Evolutionary conservation across 64 coral and sea anemone genomes (phyloP).

Genomic region (Montipora sp.): DNA sequence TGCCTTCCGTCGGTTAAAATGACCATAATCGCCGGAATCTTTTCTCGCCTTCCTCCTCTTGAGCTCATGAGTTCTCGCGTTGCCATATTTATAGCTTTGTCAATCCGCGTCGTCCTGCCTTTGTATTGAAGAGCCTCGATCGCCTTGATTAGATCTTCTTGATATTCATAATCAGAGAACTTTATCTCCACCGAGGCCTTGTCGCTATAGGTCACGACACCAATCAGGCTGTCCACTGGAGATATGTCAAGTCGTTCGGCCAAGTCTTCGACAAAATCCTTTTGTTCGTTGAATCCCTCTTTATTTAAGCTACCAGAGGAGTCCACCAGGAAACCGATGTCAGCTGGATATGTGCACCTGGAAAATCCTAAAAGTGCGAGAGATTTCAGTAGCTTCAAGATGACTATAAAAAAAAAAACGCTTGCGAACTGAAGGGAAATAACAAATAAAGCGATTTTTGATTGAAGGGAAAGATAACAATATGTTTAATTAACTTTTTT

Average conservation of each 20-base stretch:
- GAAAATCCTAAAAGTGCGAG: conserved; percentile 3
- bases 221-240: conserved; percentile 12
- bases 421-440: no score
- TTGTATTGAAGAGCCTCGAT: conserved; percentile 26
- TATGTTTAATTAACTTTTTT: no score
- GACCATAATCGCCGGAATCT: conserved; percentile 38
- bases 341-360: conserved; percentile 56
- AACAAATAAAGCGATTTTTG: no score
- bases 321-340: conserved; percentile 61
- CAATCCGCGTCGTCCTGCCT: conserved; percentile 67
- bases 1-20: conserved; percentile 86
- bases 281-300: conserved; percentile 20
- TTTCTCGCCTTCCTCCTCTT: not conserved
- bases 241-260: conserved; percentile 16
- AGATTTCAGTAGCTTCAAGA: not conserved
- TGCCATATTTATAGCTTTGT: conserved; percentile 45
- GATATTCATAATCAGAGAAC: conserved; percentile 41
- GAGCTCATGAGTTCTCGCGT: conserved; percentile 25
- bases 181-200: conserved; percentile 48
- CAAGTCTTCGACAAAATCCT: conserved; percentile 41
- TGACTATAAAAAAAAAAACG: no score
- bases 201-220: conserved; percentile 73
- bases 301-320: conserved; percentile 46
- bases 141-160: not conserved
- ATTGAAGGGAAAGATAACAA: no score